Evolutionary conservation across 2,797 vertebrate genomes (phyloP).

Genomic region (Fistularia tabacaria): DNA sequence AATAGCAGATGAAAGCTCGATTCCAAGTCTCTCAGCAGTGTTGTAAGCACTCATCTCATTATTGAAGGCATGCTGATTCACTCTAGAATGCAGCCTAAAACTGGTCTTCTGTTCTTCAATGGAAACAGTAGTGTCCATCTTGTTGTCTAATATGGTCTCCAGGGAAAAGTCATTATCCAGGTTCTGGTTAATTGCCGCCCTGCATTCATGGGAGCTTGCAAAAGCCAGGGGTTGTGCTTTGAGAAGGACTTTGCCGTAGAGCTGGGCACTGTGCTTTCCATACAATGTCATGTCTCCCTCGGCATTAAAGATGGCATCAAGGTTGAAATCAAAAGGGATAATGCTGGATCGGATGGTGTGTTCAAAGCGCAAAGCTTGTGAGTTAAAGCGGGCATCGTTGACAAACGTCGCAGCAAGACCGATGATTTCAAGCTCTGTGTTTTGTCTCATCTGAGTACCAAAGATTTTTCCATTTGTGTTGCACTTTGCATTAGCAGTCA

Average conservation of each 20-base stretch:
- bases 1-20: slow-evolving; percentile 77
- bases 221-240: slow-evolving; percentile 82
- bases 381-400: slow-evolving; percentile 80
- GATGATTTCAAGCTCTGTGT: slow-evolving; percentile 77
- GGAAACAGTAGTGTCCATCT: slow-evolving; percentile 73
- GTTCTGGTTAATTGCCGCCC: slow-evolving; percentile 76
- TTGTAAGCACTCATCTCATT: slow-evolving; percentile 85
- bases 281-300: slow-evolving; percentile 75
- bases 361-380: slow-evolving; percentile 78
- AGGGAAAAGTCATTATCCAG: slow-evolving; percentile 57
- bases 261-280: slow-evolving; percentile 80
- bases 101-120: slow-evolving; percentile 76
- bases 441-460: slow-evolving; percentile 79
- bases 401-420: slow-evolving; percentile 80
- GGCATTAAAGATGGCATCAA: slow-evolving; percentile 77
- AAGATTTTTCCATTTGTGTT: slow-evolving; percentile 81
- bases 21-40: slow-evolving; percentile 75
- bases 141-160: slow-evolving; percentile 75
- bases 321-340: slow-evolving; percentile 82
- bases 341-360: slow-evolving; percentile 75
- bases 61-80: slow-evolving; percentile 82
- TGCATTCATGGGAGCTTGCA: slow-evolving; percentile 81
- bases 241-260: slow-evolving; percentile 83
- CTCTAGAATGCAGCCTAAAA: slow-evolving; percentile 81
- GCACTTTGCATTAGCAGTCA: slow-evolving; percentile 78